These are phyloP conservation scores for Schizopygopsis malacanthus DNA, from an alignment of 2,797 vertebrate species.

Conservation along the genomic window DNA sequence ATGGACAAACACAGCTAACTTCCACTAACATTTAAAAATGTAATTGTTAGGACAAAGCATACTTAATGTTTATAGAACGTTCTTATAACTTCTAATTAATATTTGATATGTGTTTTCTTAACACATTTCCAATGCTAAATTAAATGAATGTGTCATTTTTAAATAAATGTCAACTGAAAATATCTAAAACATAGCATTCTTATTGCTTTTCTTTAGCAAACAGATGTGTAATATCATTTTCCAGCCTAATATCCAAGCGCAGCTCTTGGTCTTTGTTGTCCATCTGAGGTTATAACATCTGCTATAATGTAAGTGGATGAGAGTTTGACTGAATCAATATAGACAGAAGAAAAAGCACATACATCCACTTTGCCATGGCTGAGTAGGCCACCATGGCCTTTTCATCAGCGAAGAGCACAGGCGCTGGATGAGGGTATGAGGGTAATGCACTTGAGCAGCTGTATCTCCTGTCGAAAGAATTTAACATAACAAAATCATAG, in stretches of 20 bases:
- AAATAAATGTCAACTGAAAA: background rate
- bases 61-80: too few species aligned
- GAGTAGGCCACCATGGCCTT: background rate
- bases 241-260: background rate
- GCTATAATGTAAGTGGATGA: background rate
- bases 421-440: background rate
- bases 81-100: too few species aligned
- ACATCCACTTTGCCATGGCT: background rate
- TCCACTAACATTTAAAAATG: too few species aligned
- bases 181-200: background rate
- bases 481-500: background rate
- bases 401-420: constrained; percentile 2
- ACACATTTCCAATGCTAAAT: background rate
- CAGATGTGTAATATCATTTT: background rate
- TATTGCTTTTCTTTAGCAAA: background rate
- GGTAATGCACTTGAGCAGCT: background rate
- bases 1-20: too few species aligned
- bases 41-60: too few species aligned
- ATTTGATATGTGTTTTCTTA: too few species aligned
- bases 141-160: background rate
- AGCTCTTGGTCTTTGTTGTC: background rate
- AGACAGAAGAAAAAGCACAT: background rate
- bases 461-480: background rate
- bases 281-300: background rate
- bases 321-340: background rate